Evolutionary conservation across 2,888 invertebrate genomes (phyloP).

Genomic region (Odontomyia ornata): DNA sequence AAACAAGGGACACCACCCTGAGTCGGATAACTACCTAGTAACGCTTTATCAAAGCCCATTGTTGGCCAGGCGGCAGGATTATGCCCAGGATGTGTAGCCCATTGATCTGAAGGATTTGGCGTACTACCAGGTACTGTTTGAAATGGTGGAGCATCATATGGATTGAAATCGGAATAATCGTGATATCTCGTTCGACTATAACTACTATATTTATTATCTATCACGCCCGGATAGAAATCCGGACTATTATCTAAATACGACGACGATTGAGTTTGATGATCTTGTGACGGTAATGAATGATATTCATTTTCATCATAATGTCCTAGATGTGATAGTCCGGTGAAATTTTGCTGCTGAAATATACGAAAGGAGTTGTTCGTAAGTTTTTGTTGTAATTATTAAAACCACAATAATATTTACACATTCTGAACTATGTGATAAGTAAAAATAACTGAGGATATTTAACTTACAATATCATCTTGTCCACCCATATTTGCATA

Average conservation of each 20-base stretch:
- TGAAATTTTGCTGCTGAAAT: constrained; percentile 50
- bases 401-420: too few relatives aligned
- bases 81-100: constrained; percentile 68
- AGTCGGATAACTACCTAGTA: constrained; percentile 61
- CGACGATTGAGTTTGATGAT: constrained; percentile 54
- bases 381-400: too few relatives aligned
- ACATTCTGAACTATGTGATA: too few relatives aligned
- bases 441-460: too few relatives aligned
- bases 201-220: constrained; percentile 57
- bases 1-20: constrained; percentile 68
- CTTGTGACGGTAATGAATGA: constrained; percentile 53
- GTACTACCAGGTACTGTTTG: constrained; percentile 77
- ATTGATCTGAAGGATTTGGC: constrained; percentile 64
- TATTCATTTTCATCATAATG: constrained; percentile 55
- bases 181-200: constrained; percentile 61
- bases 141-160: constrained; percentile 75
- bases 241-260: constrained; percentile 53
- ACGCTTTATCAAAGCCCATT: constrained; percentile 62
- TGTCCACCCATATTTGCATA: constrained; percentile 51
- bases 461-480: constrained; percentile 49
- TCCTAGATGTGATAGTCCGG: constrained; percentile 52
- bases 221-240: constrained; percentile 53
- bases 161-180: constrained; percentile 63
- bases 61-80: constrained; percentile 67
- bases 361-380: too few relatives aligned